Base-by-base conservation (phyloP, 2,113 vertebrate genomes). In the Stigmatopora argus region DNA sequence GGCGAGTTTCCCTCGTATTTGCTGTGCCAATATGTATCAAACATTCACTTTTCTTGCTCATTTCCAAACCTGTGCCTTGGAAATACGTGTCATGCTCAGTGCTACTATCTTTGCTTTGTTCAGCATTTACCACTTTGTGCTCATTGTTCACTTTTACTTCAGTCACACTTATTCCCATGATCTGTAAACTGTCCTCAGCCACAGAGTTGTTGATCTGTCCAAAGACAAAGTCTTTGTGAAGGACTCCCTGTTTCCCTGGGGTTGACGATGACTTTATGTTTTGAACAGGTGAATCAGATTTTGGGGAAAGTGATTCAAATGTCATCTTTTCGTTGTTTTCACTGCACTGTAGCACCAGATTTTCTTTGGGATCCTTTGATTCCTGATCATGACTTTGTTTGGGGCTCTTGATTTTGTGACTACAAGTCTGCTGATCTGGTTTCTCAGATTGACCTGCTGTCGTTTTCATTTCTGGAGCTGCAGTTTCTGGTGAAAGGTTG, bases 81-180 rank as follows among this genome's bases (percentile, higher is more conserved):
- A 19, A 15, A 8, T 7, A 15, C 63, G 64, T 65, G 55, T 72
- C 67, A 19, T 45, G 1, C 26, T 74, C 69, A 64, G 65, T 58
- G 66, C 53, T 48, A 46, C 31, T 72, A 26, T 4, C 3, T 64
- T 70, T 60, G 19, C 51, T 23, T 0, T 53, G 19, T 7, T 53
- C 51, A 53, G 11, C 4, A 12, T 26, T 53, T 21, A 53, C 21
- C 19, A 53, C 51, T 53, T 53, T 53, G 12, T 53, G 19, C 21
- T 47, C 26, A 64, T 46, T 73, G 74, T 83, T 68, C 83, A 31
- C 83, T 62, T 59, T 73, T 4, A 41, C 38, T 18, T 86, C 77
- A 51, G 69, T 85, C 44, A 89, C 85, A 76, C 78, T 83, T 76
- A 88, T 86, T 63, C 84, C 85, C 51, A 67, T 81, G 5, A 87